Evolutionary conservation across 2,888 invertebrate genomes (phyloP), one percentile per base, ranked within the genome.

Genomic region (Aporophyla lueneburgensis): DNA sequence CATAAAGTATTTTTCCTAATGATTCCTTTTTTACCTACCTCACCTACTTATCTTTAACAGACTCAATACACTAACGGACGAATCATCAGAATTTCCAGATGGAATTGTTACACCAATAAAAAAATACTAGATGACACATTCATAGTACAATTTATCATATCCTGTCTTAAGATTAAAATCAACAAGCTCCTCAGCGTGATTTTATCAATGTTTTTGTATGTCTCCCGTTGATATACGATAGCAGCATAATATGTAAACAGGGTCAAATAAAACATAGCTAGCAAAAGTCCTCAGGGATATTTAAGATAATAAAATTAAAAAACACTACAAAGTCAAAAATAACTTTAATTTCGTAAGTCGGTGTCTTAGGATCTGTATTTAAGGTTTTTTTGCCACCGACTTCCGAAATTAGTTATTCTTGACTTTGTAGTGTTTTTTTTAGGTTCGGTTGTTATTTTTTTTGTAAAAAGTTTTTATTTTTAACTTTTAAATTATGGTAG

Each of bases 111-210:
- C 53, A 46, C 24, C 21, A 65, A 54, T 49, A 6, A 76, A 49
- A n/a, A 49, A 24, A 14, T 46, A 59, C 27, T 58, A 67, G 67
- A 33, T 76, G 79, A 78, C 70, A 70, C 70, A 59, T 74, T 74
- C 19, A 46, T 46, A 75, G 51, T 58, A 51, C 43, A 43, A 68
- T 71, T 79, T 46, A 77, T 77, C 49, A 61, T 70, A 78, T 76
- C 70, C 70, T 67, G 71, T 61, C 71, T 49, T 46, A 24, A 78
- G 53, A 75, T 76, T 69, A 61, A 46, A 33, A 49, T 46, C 24
- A 21, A 46, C 24, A 40, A 53, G 46, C 14, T 19, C 14, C 24
- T 46, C 27, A 61, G 9, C 4, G n/a, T 61, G 21, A n/a, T 49
- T 77, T 43, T 14, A 16, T 69, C 33, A 46, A 21, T 24, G 33